Evolutionary conservation across 1,140 invertebrate genomes (phyloP), one percentile per base, ranked within the genome.

Genomic region (Drosophila aff.): DNA sequence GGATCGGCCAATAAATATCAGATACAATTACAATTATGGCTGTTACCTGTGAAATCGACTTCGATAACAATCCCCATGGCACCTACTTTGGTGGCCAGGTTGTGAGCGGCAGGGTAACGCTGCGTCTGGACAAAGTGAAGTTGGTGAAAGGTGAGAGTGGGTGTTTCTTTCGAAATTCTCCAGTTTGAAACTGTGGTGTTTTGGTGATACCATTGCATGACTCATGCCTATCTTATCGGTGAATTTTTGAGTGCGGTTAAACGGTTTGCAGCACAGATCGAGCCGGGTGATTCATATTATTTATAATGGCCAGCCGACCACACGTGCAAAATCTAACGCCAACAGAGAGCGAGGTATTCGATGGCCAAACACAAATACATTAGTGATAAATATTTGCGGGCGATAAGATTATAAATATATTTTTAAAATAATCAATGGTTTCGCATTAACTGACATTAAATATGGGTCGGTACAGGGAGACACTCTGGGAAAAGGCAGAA

Each of bases 51-150:
- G 67, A 77, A 58, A 92, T 92, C 64, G 75, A 90, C 3, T 94
- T 94, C 59, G 94, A 92, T 77, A 81, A 94, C 68, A 94, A 94
- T 86, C 92, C 93, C 6, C 85, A 92, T 23, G 91, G 82, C 31
- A 93, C 93, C 4, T 95, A 93, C 75, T 94, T 93, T 81, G 93
- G 93, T 44, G 94, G 94, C 13, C 93, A 94, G 85, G 92, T 89
- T 11, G 69, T 95, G 2, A 92, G 92, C 31, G 94, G 94, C 18
- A 83, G 84, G 61, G 91, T 94, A 13, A 85, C 93, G 9, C 43
- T 94, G 8, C 85, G 85, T 13, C 63, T 93, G 49, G 93, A 94
- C 63, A 93, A 93, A 53, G 76, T 91, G 2, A 94, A 94, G 68
- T 89, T 93, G 86, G 92, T 93, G 2, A 77, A 91, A 93, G 93